Evolutionary conservation across 2,888 invertebrate species (phyloP), one percentile per base, ranked within the genome.

Genomic region (Andricus curvator): DNA sequence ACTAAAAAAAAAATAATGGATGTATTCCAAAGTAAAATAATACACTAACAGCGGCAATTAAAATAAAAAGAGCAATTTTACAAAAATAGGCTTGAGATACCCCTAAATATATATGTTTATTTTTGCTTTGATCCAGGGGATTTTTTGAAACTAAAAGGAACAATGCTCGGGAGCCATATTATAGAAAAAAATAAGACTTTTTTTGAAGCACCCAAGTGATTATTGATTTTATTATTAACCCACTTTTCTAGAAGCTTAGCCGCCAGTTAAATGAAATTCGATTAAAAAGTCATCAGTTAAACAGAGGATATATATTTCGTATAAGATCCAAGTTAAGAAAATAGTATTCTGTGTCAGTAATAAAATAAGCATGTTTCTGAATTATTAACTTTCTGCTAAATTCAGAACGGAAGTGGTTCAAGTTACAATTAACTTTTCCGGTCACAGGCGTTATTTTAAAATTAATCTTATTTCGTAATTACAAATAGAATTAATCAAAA

Each of bases 151-250:
- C 37, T 37, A 37, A 37, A 37, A 37, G 1, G 9, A 9, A 37
- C 8, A 37, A 37, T 37, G 8, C 9, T 9, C 9, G 1, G 8
- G 9, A 37, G 1, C 37, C 37, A 37, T 25, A 25, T 37, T 37
- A 37, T 8, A 37, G 37, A 37, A 37, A 37, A 37, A 37, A 37
- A 37, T 9, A 8, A 37, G 37, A 0, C 37, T 37, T 37, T 37
- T 37, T 37, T 37, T 37, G 1, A 37, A 37, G 37, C 37, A 37
- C 9, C 37, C 37, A 8, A 33, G n/a, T 29, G 20, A 33, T n/a
- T 33, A 74, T 74, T 11, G 74, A 74, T 56, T 74, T 74, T 74
- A 74, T 74, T 56, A 74, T 74, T 74, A 74, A 74, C 56, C 74
- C n/a, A 74, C n/a, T 74, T 74, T 56, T 56, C 56, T 74, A 5